Evolutionary conservation across 37 sponge, comb jelly and placozoan species (phyloP).

Genomic region (Tethya wilhelma): DNA sequence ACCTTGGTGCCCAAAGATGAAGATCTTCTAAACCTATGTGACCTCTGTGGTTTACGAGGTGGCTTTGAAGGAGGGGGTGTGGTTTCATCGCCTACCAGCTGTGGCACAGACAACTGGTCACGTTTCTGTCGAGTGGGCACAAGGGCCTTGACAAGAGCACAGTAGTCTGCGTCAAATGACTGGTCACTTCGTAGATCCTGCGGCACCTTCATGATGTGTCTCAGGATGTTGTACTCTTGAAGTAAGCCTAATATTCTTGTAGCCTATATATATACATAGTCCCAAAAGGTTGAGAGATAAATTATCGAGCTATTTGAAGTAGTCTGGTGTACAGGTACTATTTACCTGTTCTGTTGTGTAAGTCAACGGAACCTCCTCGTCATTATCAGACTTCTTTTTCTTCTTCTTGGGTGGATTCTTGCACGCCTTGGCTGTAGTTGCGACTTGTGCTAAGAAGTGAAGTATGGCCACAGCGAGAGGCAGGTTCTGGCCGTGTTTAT

Average conservation of each 20-base stretch:
- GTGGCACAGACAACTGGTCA: too few species aligned
- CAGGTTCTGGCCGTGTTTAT: background rate
- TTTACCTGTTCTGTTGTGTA: slow-evolving; percentile 32
- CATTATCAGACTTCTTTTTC: too few species aligned
- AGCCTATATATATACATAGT: slow-evolving; percentile 11
- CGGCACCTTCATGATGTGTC: slow-evolving; percentile 35
- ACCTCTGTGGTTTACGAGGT: slow-evolving; percentile 14
- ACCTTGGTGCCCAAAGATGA: too few species aligned
- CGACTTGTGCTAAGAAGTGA: slow-evolving; percentile 13
- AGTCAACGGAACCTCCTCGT: too few species aligned
- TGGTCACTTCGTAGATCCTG: slow-evolving; percentile 3
- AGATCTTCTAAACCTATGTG: too few species aligned
- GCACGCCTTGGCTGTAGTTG: slow-evolving; percentile 24
- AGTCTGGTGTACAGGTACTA: background rate
- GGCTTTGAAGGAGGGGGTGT: slow-evolving; percentile 14
- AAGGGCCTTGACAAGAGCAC: slow-evolving; percentile 29
- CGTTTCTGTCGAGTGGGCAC: slow-evolving; percentile 12
- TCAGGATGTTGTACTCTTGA: slow-evolving; percentile 2
- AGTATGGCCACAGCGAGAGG: slow-evolving; percentile 6
- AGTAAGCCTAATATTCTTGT: slow-evolving; percentile 6
- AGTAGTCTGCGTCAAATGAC: background rate
- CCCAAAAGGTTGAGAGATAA: too few species aligned
- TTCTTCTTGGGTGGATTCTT: background rate
- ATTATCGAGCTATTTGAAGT: too few species aligned
- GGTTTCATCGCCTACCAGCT: background rate